Conservation (phyloP, 2,797 vertebrate species). For the Cottoperca gobio region DNA sequence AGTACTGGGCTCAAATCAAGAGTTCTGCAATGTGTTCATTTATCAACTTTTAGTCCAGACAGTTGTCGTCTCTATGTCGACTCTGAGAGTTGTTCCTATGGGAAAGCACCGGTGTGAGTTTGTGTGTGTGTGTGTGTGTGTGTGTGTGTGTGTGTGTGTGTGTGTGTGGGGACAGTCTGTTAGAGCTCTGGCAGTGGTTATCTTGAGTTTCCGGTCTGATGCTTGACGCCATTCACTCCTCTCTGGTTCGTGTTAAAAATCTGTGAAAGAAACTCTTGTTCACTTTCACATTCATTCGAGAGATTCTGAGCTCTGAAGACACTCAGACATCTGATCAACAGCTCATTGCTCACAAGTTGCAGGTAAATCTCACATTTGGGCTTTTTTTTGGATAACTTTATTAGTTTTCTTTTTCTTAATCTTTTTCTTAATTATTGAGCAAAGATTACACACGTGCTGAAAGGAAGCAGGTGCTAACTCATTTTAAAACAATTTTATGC, state of each 20-base stretch:
- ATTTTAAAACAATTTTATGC: background rate
- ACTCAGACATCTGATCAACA: constrained; percentile 6
- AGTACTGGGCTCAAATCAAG: background rate
- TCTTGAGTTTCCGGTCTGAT: constrained; percentile 20
- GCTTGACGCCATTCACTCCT: constrained; percentile 58
- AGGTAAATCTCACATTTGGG: constrained; percentile 58
- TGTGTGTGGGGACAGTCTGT: constrained; percentile 28
- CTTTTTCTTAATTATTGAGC: background rate
- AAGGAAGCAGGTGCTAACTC: background rate
- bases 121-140: constrained; percentile 4
- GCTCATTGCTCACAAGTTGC: constrained; percentile 22
- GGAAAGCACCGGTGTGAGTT: background rate
- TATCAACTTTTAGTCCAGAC: constrained; percentile 9
- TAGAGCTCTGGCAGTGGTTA: constrained; percentile 28
- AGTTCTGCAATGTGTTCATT: background rate
- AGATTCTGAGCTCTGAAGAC: constrained; percentile 51
- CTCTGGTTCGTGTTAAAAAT: constrained; percentile 23
- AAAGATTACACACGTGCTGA: background rate
- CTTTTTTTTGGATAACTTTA: background rate
- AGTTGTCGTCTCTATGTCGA: constrained; percentile 35
- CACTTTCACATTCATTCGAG: constrained; percentile 39
- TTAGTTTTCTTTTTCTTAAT: background rate
- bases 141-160: constrained; percentile 23
- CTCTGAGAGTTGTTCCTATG: constrained; percentile 42
- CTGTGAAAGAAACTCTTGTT: constrained; percentile 71